Evolutionary conservation across 2,888 invertebrate species (phyloP), one percentile per base, ranked within the genome.

Genomic region (Apantesis nais): DNA sequence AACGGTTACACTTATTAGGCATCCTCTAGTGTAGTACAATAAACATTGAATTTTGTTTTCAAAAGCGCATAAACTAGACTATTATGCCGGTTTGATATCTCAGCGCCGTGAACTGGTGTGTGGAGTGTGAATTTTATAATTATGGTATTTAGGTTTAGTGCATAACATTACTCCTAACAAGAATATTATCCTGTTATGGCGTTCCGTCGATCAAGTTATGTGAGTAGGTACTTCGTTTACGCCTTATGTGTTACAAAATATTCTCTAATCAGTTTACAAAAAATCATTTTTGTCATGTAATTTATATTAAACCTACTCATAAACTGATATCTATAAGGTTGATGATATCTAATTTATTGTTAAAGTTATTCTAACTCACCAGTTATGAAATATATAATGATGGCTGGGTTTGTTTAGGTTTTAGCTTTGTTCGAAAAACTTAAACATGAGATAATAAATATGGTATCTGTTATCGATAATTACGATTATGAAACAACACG

Each of bases 161-260:
- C 76, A 73, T 75, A 72, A 69, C 66, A 65, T 72, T 71, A 79
- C 78, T 79, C 76, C 75, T 76, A 63, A 73, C 70, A 74, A 75
- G 63, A 68, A 74, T 52, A 61, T 61, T 64, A 31, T 31, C 62
- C 60, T 62, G 22, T 68, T 73, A 66, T 31, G 66, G 68, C 58
- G 62, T 66, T 70, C 58, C 52, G 34, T 34, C 67, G 64, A 62
- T 62, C 62, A 22, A 70, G 74, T 81, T 76, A 81, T 77, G 73
- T 48, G 22, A 22, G 22, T 74, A 63, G 48, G 22, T 74, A 63
- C 65, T 65, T 74, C 65, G 66, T 76, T 76, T 74, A 78, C 77
- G 71, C 70, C 67, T 66, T 69, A 19, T 61, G 58, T 67, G 70
- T 65, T 58, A 64, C 62, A 73, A 76, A 74, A 71, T 76, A 69